These are phyloP conservation scores for Micrasema minimum DNA, from an alignment of 1,140 invertebrate species.

Conservation along the genomic window DNA sequence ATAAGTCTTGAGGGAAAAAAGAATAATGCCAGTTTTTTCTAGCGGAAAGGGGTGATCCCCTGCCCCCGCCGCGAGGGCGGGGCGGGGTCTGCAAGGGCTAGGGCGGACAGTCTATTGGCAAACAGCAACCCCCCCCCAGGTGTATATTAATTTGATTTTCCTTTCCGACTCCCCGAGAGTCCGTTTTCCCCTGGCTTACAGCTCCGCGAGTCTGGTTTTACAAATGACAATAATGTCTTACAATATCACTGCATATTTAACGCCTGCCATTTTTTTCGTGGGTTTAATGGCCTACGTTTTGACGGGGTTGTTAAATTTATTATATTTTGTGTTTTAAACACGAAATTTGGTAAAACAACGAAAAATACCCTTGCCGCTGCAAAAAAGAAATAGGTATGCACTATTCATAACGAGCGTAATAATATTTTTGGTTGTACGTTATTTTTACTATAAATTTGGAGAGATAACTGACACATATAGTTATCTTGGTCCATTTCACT, in stretches of 20 bases:
- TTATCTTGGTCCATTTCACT: too few species aligned
- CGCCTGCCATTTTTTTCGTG: slow-evolving; percentile 40
- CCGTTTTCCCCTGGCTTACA: slow-evolving; percentile 43
- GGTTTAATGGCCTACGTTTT: slow-evolving; percentile 24
- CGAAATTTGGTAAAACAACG: too few species aligned
- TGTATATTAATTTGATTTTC: slow-evolving; percentile 52
- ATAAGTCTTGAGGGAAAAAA: slow-evolving; percentile 37
- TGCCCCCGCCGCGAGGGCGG: background rate
- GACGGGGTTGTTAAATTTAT: background rate
- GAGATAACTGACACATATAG: too few species aligned
- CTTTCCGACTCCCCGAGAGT: slow-evolving; percentile 34
- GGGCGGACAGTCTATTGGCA: slow-evolving; percentile 22
- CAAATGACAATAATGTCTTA: slow-evolving; percentile 51
- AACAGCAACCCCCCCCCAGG: slow-evolving; percentile 31
- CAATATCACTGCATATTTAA: slow-evolving; percentile 52
- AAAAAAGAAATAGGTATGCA: too few species aligned
- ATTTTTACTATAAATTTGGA: too few species aligned
- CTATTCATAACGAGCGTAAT: too few species aligned
- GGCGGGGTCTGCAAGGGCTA: background rate
- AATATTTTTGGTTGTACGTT: too few species aligned
- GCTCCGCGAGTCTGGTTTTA: slow-evolving; percentile 36
- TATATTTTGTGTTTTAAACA: too few species aligned
- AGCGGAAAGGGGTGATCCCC: slow-evolving; percentile 13
- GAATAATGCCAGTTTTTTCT: slow-evolving; percentile 39
- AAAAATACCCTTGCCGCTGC: too few species aligned